These are phyloP conservation scores for Sigmodon hispidus DNA, from an alignment of 2,113 vertebrate species.

Conservation along the genomic window DNA sequence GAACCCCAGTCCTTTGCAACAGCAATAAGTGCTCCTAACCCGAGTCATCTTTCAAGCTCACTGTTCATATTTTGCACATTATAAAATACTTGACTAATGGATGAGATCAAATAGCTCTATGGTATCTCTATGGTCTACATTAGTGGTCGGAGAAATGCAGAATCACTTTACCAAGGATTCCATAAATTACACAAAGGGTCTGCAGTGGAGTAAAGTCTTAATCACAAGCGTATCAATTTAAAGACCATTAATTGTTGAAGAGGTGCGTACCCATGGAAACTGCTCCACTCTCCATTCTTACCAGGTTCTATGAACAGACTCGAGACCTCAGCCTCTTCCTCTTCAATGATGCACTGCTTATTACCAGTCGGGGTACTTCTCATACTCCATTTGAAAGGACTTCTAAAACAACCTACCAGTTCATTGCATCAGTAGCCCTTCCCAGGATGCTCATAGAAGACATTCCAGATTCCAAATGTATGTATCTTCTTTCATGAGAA, in stretches of 20 bases:
- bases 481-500: constrained; percentile 59
- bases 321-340: constrained; percentile 89
- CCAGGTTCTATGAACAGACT: constrained; percentile 85
- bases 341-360: constrained; percentile 87
- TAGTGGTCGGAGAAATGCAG: neutral
- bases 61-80: neutral
- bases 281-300: neutral
- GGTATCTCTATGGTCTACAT: neutral
- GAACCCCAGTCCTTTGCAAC: neutral
- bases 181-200: neutral
- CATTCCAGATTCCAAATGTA: constrained; percentile 88
- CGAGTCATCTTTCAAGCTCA: neutral
- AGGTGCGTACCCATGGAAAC: neutral
- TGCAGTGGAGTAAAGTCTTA: neutral
- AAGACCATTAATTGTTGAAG: neutral
- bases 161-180: neutral
- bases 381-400: constrained; percentile 85
- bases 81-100: neutral
- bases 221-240: neutral
- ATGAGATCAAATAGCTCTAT: neutral
- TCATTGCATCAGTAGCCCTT: constrained; percentile 88
- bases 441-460: constrained; percentile 83
- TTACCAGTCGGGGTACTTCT: constrained; percentile 79
- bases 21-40: neutral
- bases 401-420: constrained; percentile 84